Base-by-base conservation (phyloP, 2,797 vertebrate species). In the Girardinus metallicus region DNA sequence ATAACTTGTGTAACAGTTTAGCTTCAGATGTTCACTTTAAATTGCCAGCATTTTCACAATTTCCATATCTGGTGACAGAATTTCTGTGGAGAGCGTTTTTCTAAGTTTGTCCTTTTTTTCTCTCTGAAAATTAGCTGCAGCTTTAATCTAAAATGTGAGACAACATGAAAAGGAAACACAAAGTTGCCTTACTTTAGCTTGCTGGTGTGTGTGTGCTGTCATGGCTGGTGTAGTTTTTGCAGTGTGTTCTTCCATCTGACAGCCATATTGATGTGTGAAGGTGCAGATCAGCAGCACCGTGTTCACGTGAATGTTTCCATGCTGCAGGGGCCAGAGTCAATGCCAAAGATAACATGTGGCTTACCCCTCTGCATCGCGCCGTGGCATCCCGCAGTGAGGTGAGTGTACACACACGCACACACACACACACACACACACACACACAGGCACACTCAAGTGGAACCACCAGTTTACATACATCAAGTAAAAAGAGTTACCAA, bases 301-400 rank as follows among this genome's bases (percentile, higher is more conserved):
- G 44, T 73, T 74, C 23, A 15, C 18, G 8, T 23, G 75, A 46
- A 0, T 75, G 46, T 49, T 53, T 77, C 36, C 70, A 13, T 47
- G 91, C 95, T 91, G 39, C 93, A 99, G 98, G 98, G 0, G 98
- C 98, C 68, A 97, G 98, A 57, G 98, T 99, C 75, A 99, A 99
- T 83, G 98, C 98, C 94, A 99, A 99, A 96, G 98, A 99, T 87
- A 99, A 96, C 79, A 99, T 99, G 98, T 99, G 98, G 98, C 95
- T 99, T 90, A 99, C 98, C 47, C 98, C 98, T 66, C 96, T 99
- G 29, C 98, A 99, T 90, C 96, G 98, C 3, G 97, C 98, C 0
- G 97, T 99, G 86, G 98, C 98, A 55, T 99, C 98, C 70, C 96
- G 98, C 84, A 99, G 97, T 41, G 98, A 99, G 95, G 98, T 99